phyloP scores from a whole-genome alignment of 2,113 vertebrate genomes.

The Ictidomys tridecemlineatus region DNA sequence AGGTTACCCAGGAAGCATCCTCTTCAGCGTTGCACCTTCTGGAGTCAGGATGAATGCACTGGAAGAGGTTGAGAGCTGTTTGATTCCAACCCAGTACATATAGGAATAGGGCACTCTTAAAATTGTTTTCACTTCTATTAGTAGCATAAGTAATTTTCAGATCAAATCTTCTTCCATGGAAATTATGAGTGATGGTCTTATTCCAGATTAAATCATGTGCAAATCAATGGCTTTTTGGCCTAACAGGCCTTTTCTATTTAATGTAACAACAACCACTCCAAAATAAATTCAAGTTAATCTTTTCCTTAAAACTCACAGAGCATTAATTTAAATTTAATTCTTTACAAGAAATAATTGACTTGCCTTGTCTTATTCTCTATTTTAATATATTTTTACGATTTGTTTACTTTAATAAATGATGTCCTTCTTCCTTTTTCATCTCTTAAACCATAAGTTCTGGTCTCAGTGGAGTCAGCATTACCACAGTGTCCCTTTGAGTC shows the following conservation, averaged over 20 bases:
- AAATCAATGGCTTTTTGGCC: background rate
- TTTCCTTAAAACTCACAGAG: background rate
- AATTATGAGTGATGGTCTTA: background rate
- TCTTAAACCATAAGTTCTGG: background rate
- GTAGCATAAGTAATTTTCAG: background rate
- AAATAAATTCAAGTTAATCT: background rate
- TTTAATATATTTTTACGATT: background rate
- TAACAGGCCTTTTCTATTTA: background rate
- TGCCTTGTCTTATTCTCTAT: too few relatives aligned
- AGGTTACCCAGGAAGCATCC: background rate
- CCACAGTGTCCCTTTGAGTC: background rate
- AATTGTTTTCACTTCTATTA: background rate
- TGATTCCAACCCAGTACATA: background rate
- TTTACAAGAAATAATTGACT: background rate
- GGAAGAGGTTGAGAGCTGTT: background rate
- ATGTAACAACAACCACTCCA: background rate
- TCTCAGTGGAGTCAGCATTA: background rate
- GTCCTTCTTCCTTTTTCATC: too few relatives aligned
- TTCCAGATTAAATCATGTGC: background rate
- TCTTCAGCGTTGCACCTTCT: background rate
- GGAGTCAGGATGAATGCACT: background rate
- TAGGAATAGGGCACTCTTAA: background rate
- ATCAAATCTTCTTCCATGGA: background rate
- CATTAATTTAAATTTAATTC: background rate
- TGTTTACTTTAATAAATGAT: background rate